phyloP scores from a whole-genome alignment of 2,113 vertebrate species.

The Taxidea taxus region DNA sequence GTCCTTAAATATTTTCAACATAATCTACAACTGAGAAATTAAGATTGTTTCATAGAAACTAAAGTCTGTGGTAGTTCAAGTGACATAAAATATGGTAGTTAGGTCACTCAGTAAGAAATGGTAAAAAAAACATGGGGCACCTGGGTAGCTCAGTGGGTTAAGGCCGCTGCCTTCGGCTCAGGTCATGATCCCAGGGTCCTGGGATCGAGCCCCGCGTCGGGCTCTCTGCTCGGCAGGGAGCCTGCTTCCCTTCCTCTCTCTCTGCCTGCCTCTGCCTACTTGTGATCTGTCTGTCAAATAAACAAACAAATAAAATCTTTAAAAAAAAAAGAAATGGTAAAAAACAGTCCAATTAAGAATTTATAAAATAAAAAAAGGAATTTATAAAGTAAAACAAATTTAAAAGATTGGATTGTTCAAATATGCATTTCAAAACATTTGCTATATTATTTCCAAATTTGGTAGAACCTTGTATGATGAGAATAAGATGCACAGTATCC shows the following conservation, averaged over 20 bases:
- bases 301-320: too few species aligned
- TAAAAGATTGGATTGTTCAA: background rate
- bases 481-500: background rate
- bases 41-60: background rate
- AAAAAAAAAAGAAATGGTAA: too few species aligned
- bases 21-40: background rate
- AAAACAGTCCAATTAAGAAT: slow-evolving; percentile 8
- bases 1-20: background rate
- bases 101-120: background rate
- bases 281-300: too few species aligned
- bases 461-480: background rate
- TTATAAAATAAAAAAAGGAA: background rate
- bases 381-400: background rate
- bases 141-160: too few species aligned
- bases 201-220: too few species aligned
- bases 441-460: background rate
- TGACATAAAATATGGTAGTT: background rate
- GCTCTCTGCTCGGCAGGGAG: too few species aligned
- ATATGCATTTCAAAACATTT: background rate
- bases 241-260: too few species aligned
- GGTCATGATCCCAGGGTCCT: too few species aligned
- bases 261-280: too few species aligned
- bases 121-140: too few species aligned
- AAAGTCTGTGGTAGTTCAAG: background rate
- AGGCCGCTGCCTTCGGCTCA: too few species aligned